phyloP scores from a whole-genome alignment of 2,888 invertebrate genomes.

The Campoplex capitator region DNA sequence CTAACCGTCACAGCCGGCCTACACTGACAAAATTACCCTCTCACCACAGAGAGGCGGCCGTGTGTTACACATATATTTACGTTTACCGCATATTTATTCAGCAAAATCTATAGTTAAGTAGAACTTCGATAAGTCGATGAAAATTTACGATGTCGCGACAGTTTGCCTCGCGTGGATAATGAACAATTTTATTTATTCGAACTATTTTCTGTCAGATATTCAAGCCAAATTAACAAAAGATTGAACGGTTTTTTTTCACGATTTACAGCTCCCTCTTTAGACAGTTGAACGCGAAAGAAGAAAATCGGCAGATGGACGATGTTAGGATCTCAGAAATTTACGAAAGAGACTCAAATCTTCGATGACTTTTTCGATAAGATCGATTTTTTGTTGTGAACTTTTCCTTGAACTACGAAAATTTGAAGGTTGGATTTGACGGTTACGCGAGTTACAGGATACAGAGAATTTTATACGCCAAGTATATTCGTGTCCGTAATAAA shows the following conservation, averaged over 20 bases:
- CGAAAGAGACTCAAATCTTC: neutral
- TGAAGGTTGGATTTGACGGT: neutral
- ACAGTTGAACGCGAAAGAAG: too few relatives aligned
- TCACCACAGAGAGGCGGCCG: neutral
- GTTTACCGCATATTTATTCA: neutral
- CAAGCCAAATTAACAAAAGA: too few relatives aligned
- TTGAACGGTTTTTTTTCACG: too few relatives aligned
- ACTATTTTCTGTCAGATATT: too few relatives aligned
- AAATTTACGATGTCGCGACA: neutral
- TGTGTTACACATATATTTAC: neutral
- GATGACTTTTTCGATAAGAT: neutral
- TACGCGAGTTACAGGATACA: neutral
- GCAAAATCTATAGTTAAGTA: neutral
- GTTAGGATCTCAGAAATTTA: too few relatives aligned
- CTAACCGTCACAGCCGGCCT: neutral
- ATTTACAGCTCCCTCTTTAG: too few relatives aligned
- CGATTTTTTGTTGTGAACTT: neutral
- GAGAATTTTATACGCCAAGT: neutral
- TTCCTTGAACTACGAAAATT: neutral
- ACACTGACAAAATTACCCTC: slow-evolving; percentile 2
- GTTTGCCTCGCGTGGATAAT: neutral
- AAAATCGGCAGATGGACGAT: neutral
- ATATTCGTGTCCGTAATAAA: neutral
- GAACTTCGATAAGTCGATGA: neutral
- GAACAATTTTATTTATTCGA: neutral